phyloP scores from a whole-genome alignment of 2,113 vertebrate species.

The Pomatostomus ruficeps region DNA sequence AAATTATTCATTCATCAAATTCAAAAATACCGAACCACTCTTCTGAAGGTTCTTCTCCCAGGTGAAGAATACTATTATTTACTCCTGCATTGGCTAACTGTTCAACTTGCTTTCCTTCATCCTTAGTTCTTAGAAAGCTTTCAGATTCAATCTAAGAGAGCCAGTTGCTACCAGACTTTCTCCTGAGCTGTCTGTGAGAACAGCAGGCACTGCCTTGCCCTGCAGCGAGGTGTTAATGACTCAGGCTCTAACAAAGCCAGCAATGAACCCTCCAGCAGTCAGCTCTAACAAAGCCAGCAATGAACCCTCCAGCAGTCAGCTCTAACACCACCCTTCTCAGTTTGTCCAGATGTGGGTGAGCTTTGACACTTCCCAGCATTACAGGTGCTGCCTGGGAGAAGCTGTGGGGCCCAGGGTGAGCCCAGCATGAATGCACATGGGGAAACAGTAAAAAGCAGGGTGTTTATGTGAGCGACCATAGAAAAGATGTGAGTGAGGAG shows the following conservation, averaged over 20 bases:
- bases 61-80: background rate
- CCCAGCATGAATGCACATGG: background rate
- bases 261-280: background rate
- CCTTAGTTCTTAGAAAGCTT: background rate
- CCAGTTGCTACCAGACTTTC: background rate
- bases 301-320: background rate
- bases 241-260: background rate
- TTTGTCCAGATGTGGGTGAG: background rate
- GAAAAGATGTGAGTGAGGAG: fast-evolving
- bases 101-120: background rate
- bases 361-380: background rate
- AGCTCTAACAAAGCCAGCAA: background rate
- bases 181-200: background rate
- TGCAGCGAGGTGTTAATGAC: background rate
- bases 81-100: background rate
- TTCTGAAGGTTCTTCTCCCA: background rate
- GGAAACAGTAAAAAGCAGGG: background rate
- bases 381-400: background rate
- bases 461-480: background rate
- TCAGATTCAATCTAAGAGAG: background rate
- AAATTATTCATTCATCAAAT: background rate
- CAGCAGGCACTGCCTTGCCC: background rate
- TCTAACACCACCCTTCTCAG: background rate
- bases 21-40: background rate
- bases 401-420: background rate